phyloP scores from a whole-genome alignment of 2,888 invertebrate species.

The Ormia ochracea region DNA sequence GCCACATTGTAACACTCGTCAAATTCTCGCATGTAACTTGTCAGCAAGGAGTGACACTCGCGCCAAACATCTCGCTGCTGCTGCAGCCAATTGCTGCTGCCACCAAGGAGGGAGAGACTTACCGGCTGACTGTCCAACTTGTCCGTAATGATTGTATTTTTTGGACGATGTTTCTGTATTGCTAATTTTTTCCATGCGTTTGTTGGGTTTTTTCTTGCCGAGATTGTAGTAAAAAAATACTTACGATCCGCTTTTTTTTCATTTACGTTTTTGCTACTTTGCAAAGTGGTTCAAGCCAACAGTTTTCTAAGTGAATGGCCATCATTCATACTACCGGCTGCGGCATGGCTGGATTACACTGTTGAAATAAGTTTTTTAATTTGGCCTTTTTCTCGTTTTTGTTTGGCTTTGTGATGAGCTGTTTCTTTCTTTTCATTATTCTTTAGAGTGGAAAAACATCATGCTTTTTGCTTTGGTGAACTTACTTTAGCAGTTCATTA shows the following conservation, averaged over 20 bases:
- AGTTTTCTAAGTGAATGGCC: conserved; percentile 52
- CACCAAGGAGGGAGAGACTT: conserved; percentile 40
- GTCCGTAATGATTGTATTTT: conserved; percentile 28
- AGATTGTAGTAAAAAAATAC: conserved; percentile 7
- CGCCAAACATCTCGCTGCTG: conserved; percentile 60
- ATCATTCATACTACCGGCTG: conserved; percentile 54
- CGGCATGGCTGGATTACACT: conserved; percentile 5
- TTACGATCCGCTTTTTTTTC: conserved; percentile 9
- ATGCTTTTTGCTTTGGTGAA: conserved; percentile 45
- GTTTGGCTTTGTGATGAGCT: conserved; percentile 16
- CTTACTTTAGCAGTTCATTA: conserved; percentile 41
- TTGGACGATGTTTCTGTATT: conserved; percentile 38
- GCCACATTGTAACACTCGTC: conserved; percentile 71
- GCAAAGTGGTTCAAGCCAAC: conserved; percentile 51
- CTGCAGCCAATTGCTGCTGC: conserved; percentile 35
- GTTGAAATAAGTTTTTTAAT: neutral
- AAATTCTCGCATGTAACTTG: conserved; percentile 76
- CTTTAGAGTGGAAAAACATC: conserved; percentile 17
- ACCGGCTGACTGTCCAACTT: conserved; percentile 39
- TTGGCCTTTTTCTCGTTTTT: neutral
- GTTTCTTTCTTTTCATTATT: conserved; percentile 6
- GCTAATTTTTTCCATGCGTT: conserved; percentile 42
- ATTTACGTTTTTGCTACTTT: conserved; percentile 16
- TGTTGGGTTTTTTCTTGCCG: conserved; percentile 17
- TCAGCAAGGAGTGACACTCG: conserved; percentile 73